Evolutionary conservation across 1,140 invertebrate species (phyloP), one percentile per base, ranked within the genome.

Genomic region (Tetragnatha versicolor): DNA sequence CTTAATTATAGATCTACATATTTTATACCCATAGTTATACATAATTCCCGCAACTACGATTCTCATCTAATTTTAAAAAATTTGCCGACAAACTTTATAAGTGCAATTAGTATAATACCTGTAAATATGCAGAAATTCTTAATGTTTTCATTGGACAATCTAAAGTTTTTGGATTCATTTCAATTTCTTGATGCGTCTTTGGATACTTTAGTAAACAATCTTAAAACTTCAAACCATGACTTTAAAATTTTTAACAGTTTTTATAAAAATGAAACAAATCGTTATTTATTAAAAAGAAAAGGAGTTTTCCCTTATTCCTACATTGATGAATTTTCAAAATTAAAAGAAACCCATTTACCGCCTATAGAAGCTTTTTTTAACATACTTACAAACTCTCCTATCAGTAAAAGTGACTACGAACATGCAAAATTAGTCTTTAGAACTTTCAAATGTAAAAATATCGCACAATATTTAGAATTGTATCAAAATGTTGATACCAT

Each of bases 401-500:
- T 27, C 17, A 14, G 9, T 29, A 49, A 53, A 6, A 33, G 25
- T 22, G 68, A 72, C 9, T 70, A 58, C 29, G 9, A 22, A 5
- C 68, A 72, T 20, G 68, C 51, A 0, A 39, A 39, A 29, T 14
- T 37, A 1, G 51, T 58, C 7, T 58, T 27, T 35, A 12, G 42
- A 35, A 31, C 31, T 4, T 72, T 72, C 29, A 9, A 20, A 10
- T 14, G 37, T 0, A 25, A 65, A 49, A 45, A 25, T 27, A 10
- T 53, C 3, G 2, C 0, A 0, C 22, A 47, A 12, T 66, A 66
- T 66, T 45, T 66, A 29, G 63, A 66, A 31, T 31, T 65, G 10
- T 45, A 65, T 12, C 61, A 65, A 65, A 65, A 65, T 45, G 17
- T 25, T 2, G 37, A 49, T 31, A 31, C 42, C 25, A 47, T 66